A percentile compares a stretch with the other conserved stretches of the same genome.
These are phyloP conservation scores for Gryon sp. DNA, from an alignment of 1,140 invertebrate genomes.

Conservation along the genomic window DNA sequence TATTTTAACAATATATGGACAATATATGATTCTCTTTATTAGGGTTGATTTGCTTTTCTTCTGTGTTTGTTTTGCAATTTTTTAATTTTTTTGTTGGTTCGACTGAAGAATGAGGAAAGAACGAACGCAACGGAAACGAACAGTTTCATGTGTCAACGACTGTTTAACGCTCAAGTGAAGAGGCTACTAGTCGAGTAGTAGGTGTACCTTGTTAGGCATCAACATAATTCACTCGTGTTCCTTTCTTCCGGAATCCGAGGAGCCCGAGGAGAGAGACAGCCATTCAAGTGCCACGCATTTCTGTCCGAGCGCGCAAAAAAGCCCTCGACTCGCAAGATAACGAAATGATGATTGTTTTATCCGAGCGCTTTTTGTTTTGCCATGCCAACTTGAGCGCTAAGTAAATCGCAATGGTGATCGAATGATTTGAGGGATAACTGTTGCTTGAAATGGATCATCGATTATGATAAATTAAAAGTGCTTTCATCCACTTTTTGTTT, in stretches of 20 bases:
- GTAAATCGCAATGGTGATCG: not conserved
- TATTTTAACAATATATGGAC: too few species aligned
- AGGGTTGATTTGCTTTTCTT: too few species aligned
- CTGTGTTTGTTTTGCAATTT: too few species aligned
- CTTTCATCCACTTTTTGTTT: too few species aligned
- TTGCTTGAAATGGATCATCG: constrained; percentile 18
- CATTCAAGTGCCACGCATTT: constrained; percentile 50
- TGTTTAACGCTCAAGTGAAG: constrained; percentile 33
- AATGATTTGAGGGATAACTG: constrained; percentile 9
- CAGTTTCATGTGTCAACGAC: constrained; percentile 39
- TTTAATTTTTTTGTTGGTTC: not conserved
- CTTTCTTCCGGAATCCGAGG: constrained; percentile 46
- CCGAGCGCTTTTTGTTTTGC: constrained; percentile 22
- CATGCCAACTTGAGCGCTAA: not conserved
- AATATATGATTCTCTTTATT: constrained; percentile 7
- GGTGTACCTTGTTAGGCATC: constrained; percentile 57
- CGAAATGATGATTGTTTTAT: constrained; percentile 49
- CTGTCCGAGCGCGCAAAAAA: constrained; percentile 13
- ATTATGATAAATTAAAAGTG: too few species aligned
- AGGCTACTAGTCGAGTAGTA: constrained; percentile 43
- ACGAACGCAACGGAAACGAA: constrained; percentile 20
- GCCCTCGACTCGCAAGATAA: constrained; percentile 24
- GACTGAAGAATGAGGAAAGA: constrained; percentile 45
- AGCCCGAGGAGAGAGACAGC: constrained; percentile 8
- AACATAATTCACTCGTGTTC: constrained; percentile 53